Evolutionary conservation across 2,113 vertebrate genomes (phyloP).

Genomic region (Mixornis gularis): DNA sequence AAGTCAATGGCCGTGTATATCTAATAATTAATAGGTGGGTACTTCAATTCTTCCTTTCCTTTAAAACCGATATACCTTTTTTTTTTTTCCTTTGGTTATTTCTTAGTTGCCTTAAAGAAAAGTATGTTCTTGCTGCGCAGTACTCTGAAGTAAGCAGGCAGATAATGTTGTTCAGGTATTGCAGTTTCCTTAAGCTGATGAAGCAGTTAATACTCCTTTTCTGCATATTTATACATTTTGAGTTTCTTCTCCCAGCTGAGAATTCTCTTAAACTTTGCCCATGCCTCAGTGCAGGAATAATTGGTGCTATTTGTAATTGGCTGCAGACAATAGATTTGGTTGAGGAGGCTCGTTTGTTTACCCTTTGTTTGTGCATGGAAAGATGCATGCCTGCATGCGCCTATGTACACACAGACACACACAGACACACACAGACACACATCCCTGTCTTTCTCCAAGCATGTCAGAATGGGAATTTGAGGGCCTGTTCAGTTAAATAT

Average conservation of each 20-base stretch:
- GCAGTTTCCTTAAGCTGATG: background rate
- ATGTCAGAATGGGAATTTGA: background rate
- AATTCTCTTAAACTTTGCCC: slow-evolving; percentile 8
- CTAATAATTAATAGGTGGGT: slow-evolving; percentile 99
- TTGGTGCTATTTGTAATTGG: slow-evolving; percentile 36
- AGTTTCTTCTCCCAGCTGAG: background rate
- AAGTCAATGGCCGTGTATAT: slow-evolving; percentile 97
- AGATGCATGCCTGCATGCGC: slow-evolving; percentile 33
- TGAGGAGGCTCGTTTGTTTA: slow-evolving; percentile 32
- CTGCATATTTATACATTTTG: background rate
- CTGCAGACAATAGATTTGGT: background rate
- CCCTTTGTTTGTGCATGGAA: slow-evolving; percentile 43
- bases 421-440: background rate
- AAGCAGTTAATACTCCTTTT: background rate
- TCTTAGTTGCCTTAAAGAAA: slow-evolving; percentile 17
- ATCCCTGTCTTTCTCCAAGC: background rate
- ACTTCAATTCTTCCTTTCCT: slow-evolving; percentile 74
- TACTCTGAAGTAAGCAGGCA: background rate
- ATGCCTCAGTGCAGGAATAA: background rate
- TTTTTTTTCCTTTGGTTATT: background rate
- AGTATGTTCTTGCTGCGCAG: background rate
- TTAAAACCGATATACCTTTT: background rate
- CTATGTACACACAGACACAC: background rate
- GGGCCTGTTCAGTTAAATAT: background rate
- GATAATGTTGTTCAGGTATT: background rate